A percentile compares a stretch with the other conserved stretches of the same genome.
These are phyloP conservation scores for Takifugu ocellatus DNA, from an alignment of 2,797 vertebrate genomes.

Conservation along the genomic window DNA sequence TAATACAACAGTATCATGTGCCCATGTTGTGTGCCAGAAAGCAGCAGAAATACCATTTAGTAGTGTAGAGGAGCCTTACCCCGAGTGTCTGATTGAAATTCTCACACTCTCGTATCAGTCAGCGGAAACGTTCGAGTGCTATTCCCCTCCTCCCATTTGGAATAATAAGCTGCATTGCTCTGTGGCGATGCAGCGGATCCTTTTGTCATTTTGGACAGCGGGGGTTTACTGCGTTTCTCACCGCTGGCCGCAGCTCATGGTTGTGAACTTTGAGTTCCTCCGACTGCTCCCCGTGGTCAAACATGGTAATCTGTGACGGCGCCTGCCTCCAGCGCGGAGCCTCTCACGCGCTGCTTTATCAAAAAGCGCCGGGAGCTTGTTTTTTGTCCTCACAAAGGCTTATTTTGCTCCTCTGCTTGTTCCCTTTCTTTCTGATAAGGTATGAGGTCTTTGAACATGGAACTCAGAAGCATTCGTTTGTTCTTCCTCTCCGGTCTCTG, in stretches of 20 bases:
- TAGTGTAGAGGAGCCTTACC: conserved; percentile 26
- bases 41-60: conserved; percentile 42
- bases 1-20: conserved; percentile 36
- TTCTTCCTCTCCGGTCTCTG: conserved; percentile 18
- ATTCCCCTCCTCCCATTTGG: conserved; percentile 54
- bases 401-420: conserved; percentile 24
- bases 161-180: conserved; percentile 57
- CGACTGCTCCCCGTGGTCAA: conserved; percentile 27
- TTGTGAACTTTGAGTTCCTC: conserved; percentile 13
- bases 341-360: conserved; percentile 24
- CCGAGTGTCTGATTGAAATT: conserved; percentile 60
- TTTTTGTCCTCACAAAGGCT: conserved; percentile 35
- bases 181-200: conserved; percentile 33
- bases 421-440: conserved; percentile 9
- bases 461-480: conserved; percentile 23
- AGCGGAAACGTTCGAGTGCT: conserved; percentile 58
- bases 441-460: conserved; percentile 9
- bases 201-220: conserved; percentile 37
- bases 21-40: conserved; percentile 28
- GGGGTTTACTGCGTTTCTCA: conserved; percentile 28
- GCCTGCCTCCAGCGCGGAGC: conserved; percentile 17
- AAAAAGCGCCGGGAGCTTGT: conserved; percentile 32
- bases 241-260: conserved; percentile 23
- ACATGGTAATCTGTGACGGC: conserved; percentile 34
- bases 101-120: conserved; percentile 54